These are phyloP conservation scores for Numenius phaeopus DNA, from an alignment of 2,797 vertebrate genomes.

Conservation along the genomic window DNA sequence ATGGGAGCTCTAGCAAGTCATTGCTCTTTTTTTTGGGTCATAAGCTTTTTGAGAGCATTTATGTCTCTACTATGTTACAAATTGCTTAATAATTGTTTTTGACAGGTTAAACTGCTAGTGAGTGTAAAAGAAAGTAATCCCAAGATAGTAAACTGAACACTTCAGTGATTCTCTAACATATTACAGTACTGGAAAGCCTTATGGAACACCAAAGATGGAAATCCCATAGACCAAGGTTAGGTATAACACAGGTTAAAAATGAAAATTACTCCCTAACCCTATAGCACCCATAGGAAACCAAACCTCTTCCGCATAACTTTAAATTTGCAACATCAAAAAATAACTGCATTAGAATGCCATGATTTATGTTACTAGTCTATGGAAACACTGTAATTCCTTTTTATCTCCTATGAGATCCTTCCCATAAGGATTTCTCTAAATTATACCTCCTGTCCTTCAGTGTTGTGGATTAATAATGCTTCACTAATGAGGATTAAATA, in stretches of 20 bases:
- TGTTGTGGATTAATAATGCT: conserved; percentile 66
- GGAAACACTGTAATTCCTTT: conserved; percentile 38
- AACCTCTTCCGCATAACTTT: not conserved
- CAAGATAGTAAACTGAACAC: conserved; percentile 6
- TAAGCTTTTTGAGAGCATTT: conserved; percentile 16
- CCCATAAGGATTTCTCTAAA: conserved; percentile 59
- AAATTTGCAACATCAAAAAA: not conserved
- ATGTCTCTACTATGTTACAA: conserved; percentile 5
- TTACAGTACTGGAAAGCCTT: not conserved
- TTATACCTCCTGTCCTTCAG: conserved; percentile 57
- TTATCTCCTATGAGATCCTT: conserved; percentile 49
- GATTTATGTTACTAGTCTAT: not conserved
- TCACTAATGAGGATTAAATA: conserved; percentile 71
- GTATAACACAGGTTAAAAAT: not conserved
- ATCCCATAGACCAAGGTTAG: not conserved
- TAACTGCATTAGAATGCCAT: not conserved
- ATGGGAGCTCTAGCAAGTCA: not conserved
- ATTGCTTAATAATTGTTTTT: conserved; percentile 57
- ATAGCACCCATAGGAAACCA: not conserved
- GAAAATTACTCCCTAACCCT: not conserved
- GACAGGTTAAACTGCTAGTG: conserved; percentile 37
- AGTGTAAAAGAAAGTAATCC: conserved; percentile 42
- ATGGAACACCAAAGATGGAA: not conserved
- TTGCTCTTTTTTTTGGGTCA: not conserved
- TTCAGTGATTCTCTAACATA: conserved; percentile 26